Conservation (phyloP, 1,140 invertebrate genomes). For the Lithobius niger region DNA sequence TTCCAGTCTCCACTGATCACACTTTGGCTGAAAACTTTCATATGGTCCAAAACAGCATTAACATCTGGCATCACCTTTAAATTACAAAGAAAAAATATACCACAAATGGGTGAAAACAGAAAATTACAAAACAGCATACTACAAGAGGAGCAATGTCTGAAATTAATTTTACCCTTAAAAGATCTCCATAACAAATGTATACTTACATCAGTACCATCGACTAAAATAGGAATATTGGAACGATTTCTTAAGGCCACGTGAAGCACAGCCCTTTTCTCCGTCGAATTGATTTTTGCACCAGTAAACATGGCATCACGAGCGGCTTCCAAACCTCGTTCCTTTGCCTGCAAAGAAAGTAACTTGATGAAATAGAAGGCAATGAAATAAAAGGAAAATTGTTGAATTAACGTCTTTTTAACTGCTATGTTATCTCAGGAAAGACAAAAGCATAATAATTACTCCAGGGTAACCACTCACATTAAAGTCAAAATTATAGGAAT, state of each 20-base stretch:
- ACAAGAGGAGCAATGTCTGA: too few species aligned
- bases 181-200: too few species aligned
- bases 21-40: slow-evolving; percentile 80
- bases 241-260: slow-evolving; percentile 89
- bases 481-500: too few species aligned
- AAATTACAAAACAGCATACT: too few species aligned
- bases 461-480: too few species aligned
- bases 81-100: too few species aligned
- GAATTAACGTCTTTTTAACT: too few species aligned
- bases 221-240: slow-evolving; percentile 56
- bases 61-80: slow-evolving; percentile 72
- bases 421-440: too few species aligned
- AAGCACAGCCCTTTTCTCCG: slow-evolving; percentile 87
- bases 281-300: slow-evolving; percentile 95
- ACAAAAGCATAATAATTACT: too few species aligned
- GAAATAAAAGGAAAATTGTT: too few species aligned
- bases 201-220: slow-evolving; percentile 72
- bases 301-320: slow-evolving; percentile 85
- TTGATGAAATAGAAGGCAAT: slow-evolving; percentile 11
- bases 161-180: too few species aligned
- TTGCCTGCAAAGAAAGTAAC: slow-evolving; percentile 43
- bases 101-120: too few species aligned
- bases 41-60: slow-evolving; percentile 79
- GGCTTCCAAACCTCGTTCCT: slow-evolving; percentile 62
- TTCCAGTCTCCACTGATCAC: slow-evolving; percentile 58